phyloP scores from a whole-genome alignment of 2,888 invertebrate species.

The Cosmia pyralina region DNA sequence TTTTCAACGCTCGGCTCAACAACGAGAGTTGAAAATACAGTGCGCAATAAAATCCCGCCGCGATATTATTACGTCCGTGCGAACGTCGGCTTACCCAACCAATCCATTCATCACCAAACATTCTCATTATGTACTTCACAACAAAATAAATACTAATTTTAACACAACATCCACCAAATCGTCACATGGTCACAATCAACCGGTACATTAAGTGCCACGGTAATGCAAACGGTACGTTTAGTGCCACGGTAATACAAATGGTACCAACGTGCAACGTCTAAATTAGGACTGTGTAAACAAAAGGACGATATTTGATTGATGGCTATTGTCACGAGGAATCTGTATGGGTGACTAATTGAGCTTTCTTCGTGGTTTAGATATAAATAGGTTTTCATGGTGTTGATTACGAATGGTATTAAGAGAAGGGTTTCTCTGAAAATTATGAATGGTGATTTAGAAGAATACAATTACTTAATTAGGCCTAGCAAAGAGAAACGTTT shows the following conservation, averaged over 20 bases:
- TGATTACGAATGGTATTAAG: background rate
- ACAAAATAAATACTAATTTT: conserved; percentile 53
- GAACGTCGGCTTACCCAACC: too few species aligned
- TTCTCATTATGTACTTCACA: conserved; percentile 29
- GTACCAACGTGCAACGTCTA: conserved; percentile 61
- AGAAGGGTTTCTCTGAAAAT: background rate
- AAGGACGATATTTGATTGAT: conserved; percentile 59
- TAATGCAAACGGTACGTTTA: conserved; percentile 53
- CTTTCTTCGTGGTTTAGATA: conserved; percentile 33
- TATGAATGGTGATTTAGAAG: background rate
- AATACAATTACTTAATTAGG: background rate
- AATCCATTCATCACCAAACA: conserved; percentile 28
- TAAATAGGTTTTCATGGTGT: conserved; percentile 28
- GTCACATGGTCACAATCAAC: conserved; percentile 77
- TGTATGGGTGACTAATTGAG: conserved; percentile 61
- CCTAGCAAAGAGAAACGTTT: too few species aligned
- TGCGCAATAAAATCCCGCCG: too few species aligned
- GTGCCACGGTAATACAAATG: conserved; percentile 30
- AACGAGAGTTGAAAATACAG: too few species aligned
- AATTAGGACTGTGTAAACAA: conserved; percentile 68
- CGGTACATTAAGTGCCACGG: conserved; percentile 77
- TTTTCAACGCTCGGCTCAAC: too few species aligned
- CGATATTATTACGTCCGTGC: too few species aligned
- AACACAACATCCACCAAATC: conserved; percentile 55
- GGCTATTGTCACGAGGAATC: conserved; percentile 43